Base-by-base conservation (phyloP, 64 coral and sea anemone genomes). In the Montipora foliosa region DNA sequence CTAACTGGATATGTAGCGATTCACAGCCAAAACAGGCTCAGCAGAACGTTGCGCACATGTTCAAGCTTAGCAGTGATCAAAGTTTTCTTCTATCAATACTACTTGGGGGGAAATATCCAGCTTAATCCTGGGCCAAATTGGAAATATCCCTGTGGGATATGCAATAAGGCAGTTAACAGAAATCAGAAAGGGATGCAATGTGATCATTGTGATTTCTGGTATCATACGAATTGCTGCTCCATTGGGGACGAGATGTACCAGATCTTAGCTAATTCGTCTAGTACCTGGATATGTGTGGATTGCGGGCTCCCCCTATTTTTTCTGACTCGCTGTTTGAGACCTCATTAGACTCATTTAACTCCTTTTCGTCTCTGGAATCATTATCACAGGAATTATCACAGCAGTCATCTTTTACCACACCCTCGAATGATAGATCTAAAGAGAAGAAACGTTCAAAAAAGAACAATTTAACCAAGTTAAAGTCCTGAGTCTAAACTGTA, bases 71-170 rank as follows among this genome's bases (percentile, higher is more conserved):
- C 22, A 22, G 22, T 22, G 22, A 22, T 22, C 22, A 22, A 22
- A 0, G 22, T 22, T 22, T 22, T 22, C 22, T 22, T n/a, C 20
- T 21, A 71, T 71, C 68, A 71, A 71, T 87, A 44, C 53, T 87
- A 14, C 83, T 87, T 58, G 59, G 53, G 83, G 0, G 58, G 83
- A 10, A 5, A 87, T 87, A 87, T 87, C 15, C 83, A 87, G 59
- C 44, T 87, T 17, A 87, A 87, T 67, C 83, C 83, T 19, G 83
- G 64, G 15, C 83, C 83, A 44, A 87, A 87, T 16, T 87, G 83
- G 64, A 87, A 87, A 87, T 72, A 47, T 87, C 83, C 83, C 25
- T 72, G 62, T 71, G 83, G 46, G 22, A 16, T 49, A 46, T 72
- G 83, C 62, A 53, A 53, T 17, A 87, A 87, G 67, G 52, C 83